These are phyloP conservation scores for Indri indri DNA, from an alignment of 2,113 vertebrate species.

Conservation along the genomic window DNA sequence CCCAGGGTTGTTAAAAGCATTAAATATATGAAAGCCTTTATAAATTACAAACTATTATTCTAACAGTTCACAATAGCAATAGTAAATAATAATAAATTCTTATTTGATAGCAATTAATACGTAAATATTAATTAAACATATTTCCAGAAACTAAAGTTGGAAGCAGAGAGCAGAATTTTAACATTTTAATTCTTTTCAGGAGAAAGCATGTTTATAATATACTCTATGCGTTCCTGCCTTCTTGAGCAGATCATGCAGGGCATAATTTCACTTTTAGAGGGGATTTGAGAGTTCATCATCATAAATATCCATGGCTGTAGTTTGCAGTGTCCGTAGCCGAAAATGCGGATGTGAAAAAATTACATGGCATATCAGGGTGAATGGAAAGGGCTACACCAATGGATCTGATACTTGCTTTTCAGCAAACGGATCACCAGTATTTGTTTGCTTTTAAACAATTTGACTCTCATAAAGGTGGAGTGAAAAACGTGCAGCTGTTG, in stretches of 20 bases:
- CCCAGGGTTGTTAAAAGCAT: neutral
- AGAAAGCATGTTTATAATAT: neutral
- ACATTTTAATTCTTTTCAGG: neutral
- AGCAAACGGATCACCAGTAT: neutral
- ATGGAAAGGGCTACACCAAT: neutral
- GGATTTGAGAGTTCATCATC: neutral
- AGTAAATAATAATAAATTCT: neutral
- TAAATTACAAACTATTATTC: conserved; percentile 32
- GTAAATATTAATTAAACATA: conserved; percentile 40
- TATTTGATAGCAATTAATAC: conserved; percentile 6
- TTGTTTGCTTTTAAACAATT: conserved; percentile 60
- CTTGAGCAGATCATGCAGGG: neutral
- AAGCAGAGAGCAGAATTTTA: conserved; percentile 27
- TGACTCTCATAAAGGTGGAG: conserved; percentile 46
- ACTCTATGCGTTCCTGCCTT: neutral
- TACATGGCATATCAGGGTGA: neutral
- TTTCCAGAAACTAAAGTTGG: conserved; percentile 13
- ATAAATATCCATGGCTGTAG: neutral
- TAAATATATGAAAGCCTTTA: conserved; percentile 19
- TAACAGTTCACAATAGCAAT: neutral
- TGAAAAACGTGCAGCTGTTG: conserved; percentile 35
- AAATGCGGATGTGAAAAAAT: neutral
- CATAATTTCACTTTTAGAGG: neutral
- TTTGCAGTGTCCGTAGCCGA: neutral
- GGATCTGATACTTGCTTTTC: neutral